Conservation (phyloP, 2,797 vertebrate species). For the Acomys russatus region DNA sequence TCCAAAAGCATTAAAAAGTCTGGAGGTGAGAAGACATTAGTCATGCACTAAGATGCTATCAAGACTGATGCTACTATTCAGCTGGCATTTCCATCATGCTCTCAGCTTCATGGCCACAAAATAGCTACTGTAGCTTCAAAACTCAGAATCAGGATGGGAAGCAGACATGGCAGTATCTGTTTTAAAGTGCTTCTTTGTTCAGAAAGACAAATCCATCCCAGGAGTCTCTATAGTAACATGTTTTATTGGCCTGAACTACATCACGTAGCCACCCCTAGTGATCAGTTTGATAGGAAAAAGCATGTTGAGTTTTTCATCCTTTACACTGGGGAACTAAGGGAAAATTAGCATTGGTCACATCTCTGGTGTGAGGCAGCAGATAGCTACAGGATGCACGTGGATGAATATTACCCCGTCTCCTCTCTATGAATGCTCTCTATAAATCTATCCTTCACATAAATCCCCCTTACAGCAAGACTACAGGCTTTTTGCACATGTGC, state of each 20-base stretch:
- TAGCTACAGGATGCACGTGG: neutral
- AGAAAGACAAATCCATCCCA: neutral
- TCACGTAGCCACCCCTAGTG: neutral
- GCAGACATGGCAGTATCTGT: neutral
- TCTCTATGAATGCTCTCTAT: neutral
- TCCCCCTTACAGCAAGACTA: neutral
- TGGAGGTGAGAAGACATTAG: neutral
- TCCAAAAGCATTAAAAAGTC: neutral
- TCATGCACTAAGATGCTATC: neutral
- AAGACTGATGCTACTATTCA: neutral
- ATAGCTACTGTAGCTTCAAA: neutral
- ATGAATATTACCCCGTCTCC: neutral
- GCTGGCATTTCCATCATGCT: neutral
- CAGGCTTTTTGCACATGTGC: neutral
- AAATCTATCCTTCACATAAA: neutral
- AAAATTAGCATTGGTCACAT: neutral
- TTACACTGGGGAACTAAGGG: neutral
- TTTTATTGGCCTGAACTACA: neutral
- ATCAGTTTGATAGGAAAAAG: conserved; percentile 8
- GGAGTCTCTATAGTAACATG: neutral
- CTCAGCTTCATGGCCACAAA: neutral
- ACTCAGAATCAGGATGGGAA: neutral
- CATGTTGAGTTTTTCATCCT: neutral
- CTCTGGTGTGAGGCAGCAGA: neutral
- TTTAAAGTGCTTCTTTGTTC: neutral